These are phyloP conservation scores for Plebejus anna DNA, from an alignment of 2,888 invertebrate genomes.

Conservation along the genomic window DNA sequence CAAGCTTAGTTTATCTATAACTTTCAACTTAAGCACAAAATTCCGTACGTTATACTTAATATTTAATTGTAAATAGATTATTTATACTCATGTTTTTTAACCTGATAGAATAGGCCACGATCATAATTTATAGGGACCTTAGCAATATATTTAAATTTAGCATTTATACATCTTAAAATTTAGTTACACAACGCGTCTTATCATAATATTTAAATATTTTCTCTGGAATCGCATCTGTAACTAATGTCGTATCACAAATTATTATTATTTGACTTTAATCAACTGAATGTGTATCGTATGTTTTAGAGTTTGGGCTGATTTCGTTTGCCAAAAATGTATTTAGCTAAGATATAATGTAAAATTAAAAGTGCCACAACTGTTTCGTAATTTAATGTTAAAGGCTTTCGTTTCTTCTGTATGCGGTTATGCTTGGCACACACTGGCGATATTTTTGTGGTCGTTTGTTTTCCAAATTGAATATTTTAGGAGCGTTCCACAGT, in stretches of 20 bases:
- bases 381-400: conserved; percentile 27
- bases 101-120: conserved; percentile 19
- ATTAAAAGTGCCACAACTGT: conserved; percentile 39
- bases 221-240: neutral
- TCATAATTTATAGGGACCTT: conserved; percentile 26
- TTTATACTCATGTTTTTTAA: conserved; percentile 25
- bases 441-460: conserved; percentile 25
- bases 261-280: neutral
- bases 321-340: conserved; percentile 21
- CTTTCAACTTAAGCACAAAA: conserved; percentile 24
- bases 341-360: conserved; percentile 32
- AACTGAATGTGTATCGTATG: conserved; percentile 7
- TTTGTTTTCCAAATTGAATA: conserved; percentile 24
- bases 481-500: conserved; percentile 8
- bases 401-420: conserved; percentile 29
- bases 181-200: conserved; percentile 7
- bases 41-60: conserved; percentile 20
- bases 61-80: conserved; percentile 26
- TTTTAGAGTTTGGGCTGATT: conserved; percentile 10
- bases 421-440: conserved; percentile 26
- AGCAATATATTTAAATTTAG: conserved; percentile 26
- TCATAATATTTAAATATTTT: neutral
- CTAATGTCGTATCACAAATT: conserved; percentile 6
- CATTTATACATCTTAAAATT: conserved; percentile 22
- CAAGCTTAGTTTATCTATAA: conserved; percentile 13